Base-by-base conservation (phyloP, 1,140 invertebrate genomes). In the Heliconius melpomene region DNA sequence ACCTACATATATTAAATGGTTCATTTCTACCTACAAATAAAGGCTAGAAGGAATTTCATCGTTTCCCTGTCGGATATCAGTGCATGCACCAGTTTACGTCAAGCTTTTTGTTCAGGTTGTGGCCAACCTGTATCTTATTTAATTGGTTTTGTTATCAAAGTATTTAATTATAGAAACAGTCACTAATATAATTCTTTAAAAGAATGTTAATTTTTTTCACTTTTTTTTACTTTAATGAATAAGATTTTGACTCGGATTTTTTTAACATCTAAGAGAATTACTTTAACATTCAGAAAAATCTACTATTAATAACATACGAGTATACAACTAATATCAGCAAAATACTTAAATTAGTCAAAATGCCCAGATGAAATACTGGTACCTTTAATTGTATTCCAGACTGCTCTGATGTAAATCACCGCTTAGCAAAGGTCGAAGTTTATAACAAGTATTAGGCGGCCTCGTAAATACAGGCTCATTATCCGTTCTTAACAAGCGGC, bases 401-500 rank as follows among this genome's bases (percentile, higher is more conserved):
- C 23, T 75, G 32, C n/a, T 75, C 29, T 16, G 74, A 23, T 66
- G 54, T 75, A 75, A 38, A 40, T n/a, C 32, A 40, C 7, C 2
- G n/a, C 36, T 40, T 89, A 46, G 13, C 40, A 80, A 82, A 72
- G 75, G 80, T 72, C 77, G 79, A 79, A 79, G 81, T 77, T 81
- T 75, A 79, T 79, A 82, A 84, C 82, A 79, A 83, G 85, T 82
- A 84, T 86, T 83, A 86, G 83, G 83, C 83, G 85, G 79, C 57
- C 83, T 87, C 87, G 83, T 89, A 91, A 91, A 90, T 86, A 87
- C 80, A 79, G 81, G 75, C 86, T 91, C 88, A 90, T 91, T 91
- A 90, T 66, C 60, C 87, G 83, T 73, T 16, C 82, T 71, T 91
- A 91, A 91, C 89, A 84, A 90, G 84, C 81, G 78, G 77, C 23